A percentile compares a stretch with the other conserved stretches of the same genome.
Evolutionary conservation across 2,888 invertebrate genomes (phyloP).

Genomic region (Fragum sueziense): DNA sequence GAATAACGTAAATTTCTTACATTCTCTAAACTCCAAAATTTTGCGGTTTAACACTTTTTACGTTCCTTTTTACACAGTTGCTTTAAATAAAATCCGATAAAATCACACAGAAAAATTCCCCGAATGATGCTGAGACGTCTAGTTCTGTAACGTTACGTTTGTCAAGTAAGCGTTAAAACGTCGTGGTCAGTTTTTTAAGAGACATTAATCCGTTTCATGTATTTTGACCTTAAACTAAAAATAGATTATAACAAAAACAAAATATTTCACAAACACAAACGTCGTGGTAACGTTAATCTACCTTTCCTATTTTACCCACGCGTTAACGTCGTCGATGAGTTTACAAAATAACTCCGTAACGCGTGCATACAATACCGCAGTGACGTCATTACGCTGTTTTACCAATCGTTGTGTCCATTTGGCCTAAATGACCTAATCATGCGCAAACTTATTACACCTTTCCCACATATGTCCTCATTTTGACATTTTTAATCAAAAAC

Average conservation of each 20-base stretch:
- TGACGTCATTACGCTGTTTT: slow-evolving; percentile 15
- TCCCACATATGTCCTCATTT: no score
- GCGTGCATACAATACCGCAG: neutral
- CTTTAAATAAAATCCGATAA: no score
- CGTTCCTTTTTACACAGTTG: no score
- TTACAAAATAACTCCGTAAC: slow-evolving; percentile 8
- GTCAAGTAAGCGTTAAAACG: neutral
- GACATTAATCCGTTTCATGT: neutral
- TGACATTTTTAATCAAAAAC: no score
- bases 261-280: neutral
- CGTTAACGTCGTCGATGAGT: neutral
- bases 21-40: neutral
- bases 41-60: neutral
- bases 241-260: slow-evolving; percentile 9
- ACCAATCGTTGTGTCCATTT: slow-evolving; percentile 14
- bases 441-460: slow-evolving; percentile 17
- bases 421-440: slow-evolving; percentile 20
- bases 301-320: slow-evolving; percentile 12
- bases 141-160: neutral
- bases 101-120: no score
- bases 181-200: neutral
- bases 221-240: slow-evolving; percentile 8
- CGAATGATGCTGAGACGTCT: no score
- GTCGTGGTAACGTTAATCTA: neutral
- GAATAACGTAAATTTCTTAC: no score